These are phyloP conservation scores for Physella acuta DNA, from an alignment of 1,140 invertebrate species.

Conservation along the genomic window DNA sequence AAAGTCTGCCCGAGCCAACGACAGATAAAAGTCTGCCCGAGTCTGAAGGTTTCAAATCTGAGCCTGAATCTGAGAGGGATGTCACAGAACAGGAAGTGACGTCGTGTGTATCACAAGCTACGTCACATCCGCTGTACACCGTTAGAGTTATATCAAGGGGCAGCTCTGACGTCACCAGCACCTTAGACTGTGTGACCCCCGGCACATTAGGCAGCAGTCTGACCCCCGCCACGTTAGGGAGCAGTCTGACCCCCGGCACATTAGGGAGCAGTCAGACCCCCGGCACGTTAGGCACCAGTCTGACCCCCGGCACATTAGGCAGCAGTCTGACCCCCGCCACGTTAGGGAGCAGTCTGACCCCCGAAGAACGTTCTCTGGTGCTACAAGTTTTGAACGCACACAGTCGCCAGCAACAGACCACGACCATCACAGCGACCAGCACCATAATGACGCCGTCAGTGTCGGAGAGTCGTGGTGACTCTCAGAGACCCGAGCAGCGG, in stretches of 20 bases:
- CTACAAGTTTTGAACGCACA: conserved; percentile 14
- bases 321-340: neutral
- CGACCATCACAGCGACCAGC: conserved; percentile 1
- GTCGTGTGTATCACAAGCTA: no score
- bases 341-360: neutral
- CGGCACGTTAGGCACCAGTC: no score
- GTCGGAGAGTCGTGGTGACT: neutral
- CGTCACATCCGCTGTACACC: no score
- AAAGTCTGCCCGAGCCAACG: no score
- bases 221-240: neutral
- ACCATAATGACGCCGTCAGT: neutral
- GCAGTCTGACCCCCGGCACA: conserved; percentile 2
- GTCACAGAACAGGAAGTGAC: no score
- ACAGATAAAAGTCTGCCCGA: no score
- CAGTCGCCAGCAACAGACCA: conserved; percentile 6
- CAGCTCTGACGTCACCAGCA: no score
- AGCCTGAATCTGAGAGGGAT: no score
- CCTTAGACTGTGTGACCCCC: no score
- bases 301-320: neutral
- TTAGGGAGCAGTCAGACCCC: no score
- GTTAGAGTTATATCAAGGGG: no score
- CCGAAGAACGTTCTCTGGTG: conserved; percentile 21
- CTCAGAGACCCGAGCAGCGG: neutral
- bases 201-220: neutral
- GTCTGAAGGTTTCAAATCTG: no score